Evolutionary conservation across 2,797 vertebrate genomes (phyloP), one percentile per base, ranked within the genome.

Genomic region (Tinamus major): DNA sequence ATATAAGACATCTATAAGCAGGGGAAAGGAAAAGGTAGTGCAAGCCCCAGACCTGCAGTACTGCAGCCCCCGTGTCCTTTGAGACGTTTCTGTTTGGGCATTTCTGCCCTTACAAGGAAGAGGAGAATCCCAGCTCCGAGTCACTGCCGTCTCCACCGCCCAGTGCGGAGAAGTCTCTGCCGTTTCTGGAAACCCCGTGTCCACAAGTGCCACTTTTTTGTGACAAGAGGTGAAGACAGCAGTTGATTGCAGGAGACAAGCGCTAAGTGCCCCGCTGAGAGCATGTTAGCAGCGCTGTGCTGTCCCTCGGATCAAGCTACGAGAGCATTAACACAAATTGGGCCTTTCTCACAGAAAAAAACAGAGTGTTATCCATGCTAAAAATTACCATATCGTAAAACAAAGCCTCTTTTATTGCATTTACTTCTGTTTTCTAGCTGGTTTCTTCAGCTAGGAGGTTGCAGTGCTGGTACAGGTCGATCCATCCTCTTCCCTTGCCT

Each of bases 201-300:
- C 61, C 21, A 1, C 46, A 68, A 76, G 13, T 75, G 48, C 35
- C 49, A 78, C 29, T 81, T 63, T 70, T 85, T 69, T 8, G 2
- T 68, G 72, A 49, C 61, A 77, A 53, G 27, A 39, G 23, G 63
- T 76, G 67, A 42, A 87, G 41, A 85, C 1, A 4, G 69, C 48
- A 41, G 35, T 15, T 80, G 20, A 88, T 41, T 84, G 39, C 63
- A 53, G 51, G 26, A 51, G 41, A 76, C 76, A 37, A 51, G 35
- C 33, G 46, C 19, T 79, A 87, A 94, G 84, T 62, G 24, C 91
- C 14, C 70, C 59, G 90, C 41, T 81, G 51, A 67, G 68, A 95
- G 53, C 5, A 2, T 41, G 62, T 89, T 76, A 51, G 55, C 46
- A 55, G 75, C 35, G 79, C 14, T 76, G 69, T 82, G 48, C 49